Evolutionary conservation across 2,113 vertebrate genomes (phyloP).

Genomic region (Platichthys stellatus): DNA sequence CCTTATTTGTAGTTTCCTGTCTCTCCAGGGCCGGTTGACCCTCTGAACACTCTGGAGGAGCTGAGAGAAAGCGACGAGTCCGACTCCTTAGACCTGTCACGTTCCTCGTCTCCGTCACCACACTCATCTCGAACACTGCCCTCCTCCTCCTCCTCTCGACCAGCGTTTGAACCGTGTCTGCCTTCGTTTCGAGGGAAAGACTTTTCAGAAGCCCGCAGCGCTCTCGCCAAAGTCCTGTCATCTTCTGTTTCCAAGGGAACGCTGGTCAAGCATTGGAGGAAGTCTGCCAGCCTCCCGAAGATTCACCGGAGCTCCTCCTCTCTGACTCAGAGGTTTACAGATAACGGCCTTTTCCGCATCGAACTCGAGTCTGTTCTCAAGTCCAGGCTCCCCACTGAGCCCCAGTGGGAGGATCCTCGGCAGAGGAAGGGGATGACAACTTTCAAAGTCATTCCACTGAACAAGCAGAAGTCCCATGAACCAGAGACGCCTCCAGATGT

Average conservation of each 20-base stretch:
- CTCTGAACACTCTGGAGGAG: constrained; percentile 32
- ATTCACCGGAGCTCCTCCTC: not conserved
- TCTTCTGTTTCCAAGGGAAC: constrained; percentile 57
- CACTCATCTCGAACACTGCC: not conserved
- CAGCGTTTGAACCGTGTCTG: constrained; percentile 8
- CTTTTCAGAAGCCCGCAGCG: constrained; percentile 44
- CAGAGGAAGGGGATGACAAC: constrained; percentile 89
- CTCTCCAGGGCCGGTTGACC: constrained; percentile 24
- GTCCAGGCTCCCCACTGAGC: constrained; percentile 40
- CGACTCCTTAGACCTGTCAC: constrained; percentile 11
- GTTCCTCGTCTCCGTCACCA: constrained; percentile 35
- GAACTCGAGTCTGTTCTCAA: not conserved
- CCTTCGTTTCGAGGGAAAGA: constrained; percentile 42
- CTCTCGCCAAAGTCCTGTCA: constrained; percentile 69
- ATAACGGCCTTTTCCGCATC: not conserved
- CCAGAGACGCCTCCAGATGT: constrained; percentile 41
- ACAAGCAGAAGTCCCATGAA: constrained; percentile 72
- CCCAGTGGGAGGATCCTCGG: constrained; percentile 84
- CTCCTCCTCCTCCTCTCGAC: constrained; percentile 16
- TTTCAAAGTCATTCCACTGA: constrained; percentile 90
- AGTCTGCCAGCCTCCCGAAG: constrained; percentile 33
- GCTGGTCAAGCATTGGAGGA: constrained; percentile 45
- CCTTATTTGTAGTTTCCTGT: constrained; percentile 17
- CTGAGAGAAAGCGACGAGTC: constrained; percentile 36
- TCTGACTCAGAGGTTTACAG: not conserved